Evolutionary conservation across 35 echinoderm and acorn worm species (phyloP).

Genomic region (Amphiura filiformis): DNA sequence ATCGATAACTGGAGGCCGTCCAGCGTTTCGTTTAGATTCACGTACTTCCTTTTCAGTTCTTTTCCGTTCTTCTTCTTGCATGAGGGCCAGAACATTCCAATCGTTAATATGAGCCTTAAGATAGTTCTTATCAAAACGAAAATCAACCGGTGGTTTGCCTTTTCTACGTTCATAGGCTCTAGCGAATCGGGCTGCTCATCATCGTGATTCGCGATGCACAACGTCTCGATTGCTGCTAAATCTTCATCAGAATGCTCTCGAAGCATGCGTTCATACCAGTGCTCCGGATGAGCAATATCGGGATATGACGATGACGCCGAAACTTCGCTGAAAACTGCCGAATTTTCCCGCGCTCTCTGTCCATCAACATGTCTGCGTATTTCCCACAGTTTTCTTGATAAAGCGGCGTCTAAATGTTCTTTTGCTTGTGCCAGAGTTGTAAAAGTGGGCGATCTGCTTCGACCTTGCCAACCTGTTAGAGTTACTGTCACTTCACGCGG

Average conservation of each 20-base stretch:
- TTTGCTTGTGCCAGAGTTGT: slow-evolving; percentile 13
- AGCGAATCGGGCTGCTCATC: neutral
- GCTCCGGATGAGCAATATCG: neutral
- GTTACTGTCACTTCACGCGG: neutral
- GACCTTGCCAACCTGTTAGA: neutral
- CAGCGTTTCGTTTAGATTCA: too few relatives aligned
- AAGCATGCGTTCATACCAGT: slow-evolving; percentile 34
- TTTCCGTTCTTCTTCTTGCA: slow-evolving; percentile 12
- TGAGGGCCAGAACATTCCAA: slow-evolving; percentile 11
- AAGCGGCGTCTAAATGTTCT: slow-evolving; percentile 8
- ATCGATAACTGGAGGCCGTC: too few relatives aligned
- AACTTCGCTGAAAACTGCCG: slow-evolving; percentile 21
- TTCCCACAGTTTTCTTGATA: slow-evolving; percentile 31
- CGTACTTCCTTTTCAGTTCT: neutral
- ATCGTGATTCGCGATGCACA: slow-evolving; percentile 21
- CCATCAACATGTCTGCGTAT: slow-evolving; percentile 26
- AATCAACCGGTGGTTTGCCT: neutral
- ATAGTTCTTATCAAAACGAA: slow-evolving; percentile 31
- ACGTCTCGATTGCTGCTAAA: slow-evolving; percentile 19
- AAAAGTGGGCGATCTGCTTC: slow-evolving; percentile 26
- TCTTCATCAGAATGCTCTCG: slow-evolving; percentile 23
- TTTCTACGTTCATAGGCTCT: neutral
- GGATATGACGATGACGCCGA: too few relatives aligned
- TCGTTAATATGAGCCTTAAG: slow-evolving; percentile 29
- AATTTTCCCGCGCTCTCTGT: slow-evolving; percentile 30